Evolutionary conservation across 2,888 invertebrate species (phyloP).

Genomic region (Notodonta ziczac): DNA sequence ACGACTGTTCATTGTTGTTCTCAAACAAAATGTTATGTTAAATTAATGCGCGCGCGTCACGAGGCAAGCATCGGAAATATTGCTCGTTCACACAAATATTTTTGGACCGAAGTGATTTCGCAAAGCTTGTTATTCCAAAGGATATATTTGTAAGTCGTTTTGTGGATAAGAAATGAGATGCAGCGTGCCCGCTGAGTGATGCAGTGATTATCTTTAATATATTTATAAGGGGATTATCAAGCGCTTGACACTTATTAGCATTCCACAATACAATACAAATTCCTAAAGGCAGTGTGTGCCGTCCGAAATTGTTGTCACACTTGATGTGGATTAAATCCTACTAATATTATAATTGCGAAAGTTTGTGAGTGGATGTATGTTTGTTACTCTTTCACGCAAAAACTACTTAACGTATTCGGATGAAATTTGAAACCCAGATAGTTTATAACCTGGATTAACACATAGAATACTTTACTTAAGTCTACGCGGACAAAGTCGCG

Average conservation of each 20-base stretch:
- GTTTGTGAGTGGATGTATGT: too few relatives aligned
- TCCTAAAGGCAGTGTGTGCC: too few relatives aligned
- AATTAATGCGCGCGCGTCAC: background rate
- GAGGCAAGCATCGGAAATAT: background rate
- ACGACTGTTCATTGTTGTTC: background rate
- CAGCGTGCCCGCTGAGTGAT: background rate
- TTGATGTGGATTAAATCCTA: too few relatives aligned
- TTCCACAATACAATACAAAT: too few relatives aligned
- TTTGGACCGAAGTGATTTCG: background rate
- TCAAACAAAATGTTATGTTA: background rate
- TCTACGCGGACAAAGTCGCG: too few relatives aligned
- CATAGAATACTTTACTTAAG: too few relatives aligned
- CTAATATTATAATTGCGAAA: too few relatives aligned
- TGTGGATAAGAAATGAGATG: background rate
- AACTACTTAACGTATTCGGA: too few relatives aligned
- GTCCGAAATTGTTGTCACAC: too few relatives aligned
- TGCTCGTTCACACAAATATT: slow-evolving; percentile 5
- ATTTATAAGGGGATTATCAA: background rate
- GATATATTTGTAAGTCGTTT: background rate
- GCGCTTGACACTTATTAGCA: background rate
- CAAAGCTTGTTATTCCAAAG: background rate
- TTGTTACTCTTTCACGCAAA: too few relatives aligned
- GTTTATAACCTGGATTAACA: too few relatives aligned
- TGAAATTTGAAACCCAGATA: too few relatives aligned
- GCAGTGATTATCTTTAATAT: background rate